Percentiles rank a stretch among this genome's conserved stretches.
These are phyloP conservation scores for Myopa testacea DNA, from an alignment of 2,888 invertebrate species.

Conservation along the genomic window DNA sequence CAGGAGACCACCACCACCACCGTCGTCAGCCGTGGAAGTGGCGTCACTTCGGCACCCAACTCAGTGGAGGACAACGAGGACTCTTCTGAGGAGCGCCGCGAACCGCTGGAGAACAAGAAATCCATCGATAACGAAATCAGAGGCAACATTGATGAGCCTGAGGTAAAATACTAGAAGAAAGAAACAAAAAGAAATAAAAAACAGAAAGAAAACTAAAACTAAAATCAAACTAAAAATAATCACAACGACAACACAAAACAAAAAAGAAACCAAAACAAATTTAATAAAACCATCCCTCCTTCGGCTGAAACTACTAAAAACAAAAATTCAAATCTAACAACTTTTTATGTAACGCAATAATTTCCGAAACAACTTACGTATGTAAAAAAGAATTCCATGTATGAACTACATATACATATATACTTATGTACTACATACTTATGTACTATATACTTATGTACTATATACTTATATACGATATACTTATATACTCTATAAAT, in stretches of 20 bases:
- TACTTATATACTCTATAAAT: not conserved
- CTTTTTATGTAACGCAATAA: conserved; percentile 31
- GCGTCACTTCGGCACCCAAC: conserved; percentile 47
- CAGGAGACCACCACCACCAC: conserved; percentile 48
- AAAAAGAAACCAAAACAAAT: conserved; percentile 14
- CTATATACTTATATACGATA: conserved; percentile 19
- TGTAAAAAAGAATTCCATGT: not conserved
- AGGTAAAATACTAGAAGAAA: conserved; percentile 63
- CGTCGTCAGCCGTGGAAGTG: no score
- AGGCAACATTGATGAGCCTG: conserved; percentile 60
- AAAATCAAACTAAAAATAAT: not conserved
- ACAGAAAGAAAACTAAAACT: not conserved
- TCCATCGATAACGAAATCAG: conserved; percentile 62
- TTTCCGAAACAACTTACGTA: not conserved
- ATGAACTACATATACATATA: not conserved
- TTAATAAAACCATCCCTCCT: not conserved
- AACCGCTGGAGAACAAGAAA: conserved; percentile 56
- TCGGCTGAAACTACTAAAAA: conserved; percentile 25
- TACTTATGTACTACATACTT: conserved; percentile 21
- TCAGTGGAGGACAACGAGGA: conserved; percentile 45
- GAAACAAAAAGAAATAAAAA: not conserved
- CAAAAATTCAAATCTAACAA: conserved; percentile 19
- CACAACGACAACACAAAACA: not conserved
- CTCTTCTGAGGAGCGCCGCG: conserved; percentile 56
- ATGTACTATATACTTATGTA: conserved; percentile 4